Evolutionary conservation across 2,888 invertebrate genomes (phyloP), one percentile per base, ranked within the genome.

Genomic region (Drosophila koepferae): DNA sequence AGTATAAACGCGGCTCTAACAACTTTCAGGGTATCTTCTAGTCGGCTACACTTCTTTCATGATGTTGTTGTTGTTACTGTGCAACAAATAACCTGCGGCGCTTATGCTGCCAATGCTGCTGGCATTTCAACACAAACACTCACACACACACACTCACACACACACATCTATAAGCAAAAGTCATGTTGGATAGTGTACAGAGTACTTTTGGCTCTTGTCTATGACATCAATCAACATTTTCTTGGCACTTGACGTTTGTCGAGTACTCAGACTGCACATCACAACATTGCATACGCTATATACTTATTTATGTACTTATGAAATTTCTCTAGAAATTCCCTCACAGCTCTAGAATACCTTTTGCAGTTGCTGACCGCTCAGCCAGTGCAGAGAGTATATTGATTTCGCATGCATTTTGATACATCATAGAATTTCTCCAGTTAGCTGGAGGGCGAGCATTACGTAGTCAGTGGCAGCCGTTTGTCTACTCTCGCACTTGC

Each of bases 91-190:
- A n/a, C 55, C 46, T 53, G 55, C 40, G 59, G 69, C 49, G 36
- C 14, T 60, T 61, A 20, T 55, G 34, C 63, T 49, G 58, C 60
- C 59, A 69, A 61, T 69, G 63, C 59, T 58, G 48, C 46, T 62
- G 36, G 41, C 34, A 63, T 62, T 31, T 53, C 55, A 72, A 34
- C 18, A 12, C 31, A 31, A 4, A 31, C 9, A 49, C 9, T n/a
- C 48, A 31, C 31, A n/a, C 12, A 38, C 38, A 38, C 38, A 14
- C 38, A 38, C 38, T n/a, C 48, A 31, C 48, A 31, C 31, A n/a
- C 12, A 38, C 38, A 38, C 38, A 14, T 14, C 14, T 38, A 14
- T 12, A 38, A 12, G 4, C 14, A 3, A 40, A 40, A 7, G 40
- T 2, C 16, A 40, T 7, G 40, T 7, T 2, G 16, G 40, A 3